These are phyloP conservation scores for Acanthornis magna DNA, from an alignment of 2,797 vertebrate species.

Conservation along the genomic window DNA sequence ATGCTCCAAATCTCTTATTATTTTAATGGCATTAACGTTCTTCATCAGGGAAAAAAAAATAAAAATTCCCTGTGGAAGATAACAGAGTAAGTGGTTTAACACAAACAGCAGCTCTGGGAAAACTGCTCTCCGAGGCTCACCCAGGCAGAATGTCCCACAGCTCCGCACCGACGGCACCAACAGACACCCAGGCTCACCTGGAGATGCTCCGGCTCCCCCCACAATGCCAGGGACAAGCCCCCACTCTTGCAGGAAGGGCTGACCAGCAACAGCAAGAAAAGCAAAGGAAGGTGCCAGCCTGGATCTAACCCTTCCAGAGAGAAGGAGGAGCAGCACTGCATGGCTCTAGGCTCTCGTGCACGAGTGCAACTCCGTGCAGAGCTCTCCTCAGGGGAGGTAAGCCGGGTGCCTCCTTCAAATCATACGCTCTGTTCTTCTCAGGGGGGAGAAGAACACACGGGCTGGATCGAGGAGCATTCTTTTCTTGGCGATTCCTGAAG, in stretches of 20 bases:
- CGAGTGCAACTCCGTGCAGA: not conserved
- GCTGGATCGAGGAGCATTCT: conserved; percentile 14
- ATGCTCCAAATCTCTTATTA: conserved; percentile 45
- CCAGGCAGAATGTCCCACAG: not conserved
- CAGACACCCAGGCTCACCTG: not conserved
- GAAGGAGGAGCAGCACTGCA: not conserved
- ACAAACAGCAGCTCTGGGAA: not conserved
- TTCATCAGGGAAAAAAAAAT: not conserved
- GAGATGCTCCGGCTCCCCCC: not conserved
- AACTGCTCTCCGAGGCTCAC: not conserved
- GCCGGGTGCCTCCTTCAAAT: not conserved
- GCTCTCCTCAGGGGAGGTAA: not conserved
- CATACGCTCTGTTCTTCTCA: not conserved
- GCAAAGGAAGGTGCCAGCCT: not conserved
- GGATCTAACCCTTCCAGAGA: not conserved
- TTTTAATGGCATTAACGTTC: conserved; percentile 30
- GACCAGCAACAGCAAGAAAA: not conserved
- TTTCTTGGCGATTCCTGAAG: conserved; percentile 45
- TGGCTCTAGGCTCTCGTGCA: not conserved
- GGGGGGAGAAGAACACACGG: not conserved
- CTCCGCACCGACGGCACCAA: fast-evolving
- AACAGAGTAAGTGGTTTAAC: not conserved
- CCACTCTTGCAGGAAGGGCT: not conserved
- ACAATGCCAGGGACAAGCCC: not conserved
- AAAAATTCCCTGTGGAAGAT: conserved; percentile 1